These are phyloP conservation scores for Cryptocephalus primarius DNA, from an alignment of 2,888 invertebrate genomes.

Conservation along the genomic window DNA sequence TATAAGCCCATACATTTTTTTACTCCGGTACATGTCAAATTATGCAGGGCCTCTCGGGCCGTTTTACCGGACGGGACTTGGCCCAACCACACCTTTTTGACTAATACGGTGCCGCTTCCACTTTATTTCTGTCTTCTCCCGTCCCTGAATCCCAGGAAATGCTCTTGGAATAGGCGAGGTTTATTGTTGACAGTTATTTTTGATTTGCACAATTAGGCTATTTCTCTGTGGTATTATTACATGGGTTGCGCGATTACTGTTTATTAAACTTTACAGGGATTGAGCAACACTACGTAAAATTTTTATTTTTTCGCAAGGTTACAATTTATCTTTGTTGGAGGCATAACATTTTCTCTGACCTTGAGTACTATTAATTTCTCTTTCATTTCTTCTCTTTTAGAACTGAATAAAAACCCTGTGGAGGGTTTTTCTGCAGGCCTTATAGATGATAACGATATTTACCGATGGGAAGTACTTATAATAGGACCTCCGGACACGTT, in stretches of 20 bases:
- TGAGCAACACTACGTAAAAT: too few relatives aligned
- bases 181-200: too few relatives aligned
- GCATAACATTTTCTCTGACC: constrained; percentile 3
- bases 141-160: too few relatives aligned
- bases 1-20: constrained; percentile 8
- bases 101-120: too few relatives aligned
- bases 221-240: too few relatives aligned
- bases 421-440: constrained; percentile 99
- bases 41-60: constrained; percentile 1
- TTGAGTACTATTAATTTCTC: constrained; percentile 1
- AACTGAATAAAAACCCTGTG: constrained; percentile 97
- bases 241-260: too few relatives aligned
- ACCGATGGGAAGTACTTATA: constrained; percentile 99
- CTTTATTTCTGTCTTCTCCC: too few relatives aligned
- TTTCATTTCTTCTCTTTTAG: constrained; percentile 46
- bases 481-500: constrained; percentile 98
- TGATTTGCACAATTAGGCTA: too few relatives aligned
- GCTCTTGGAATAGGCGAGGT: too few relatives aligned
- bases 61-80: too few relatives aligned
- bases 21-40: constrained; percentile 11
- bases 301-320: constrained; percentile 7
- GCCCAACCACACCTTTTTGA: constrained; percentile 2
- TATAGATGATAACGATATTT: constrained; percentile 99
- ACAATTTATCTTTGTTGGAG: constrained; percentile 8
- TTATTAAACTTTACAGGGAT: too few relatives aligned